These are phyloP conservation scores for Cataglyphis albicans DNA, from an alignment of 2,888 invertebrate species.

Conservation along the genomic window DNA sequence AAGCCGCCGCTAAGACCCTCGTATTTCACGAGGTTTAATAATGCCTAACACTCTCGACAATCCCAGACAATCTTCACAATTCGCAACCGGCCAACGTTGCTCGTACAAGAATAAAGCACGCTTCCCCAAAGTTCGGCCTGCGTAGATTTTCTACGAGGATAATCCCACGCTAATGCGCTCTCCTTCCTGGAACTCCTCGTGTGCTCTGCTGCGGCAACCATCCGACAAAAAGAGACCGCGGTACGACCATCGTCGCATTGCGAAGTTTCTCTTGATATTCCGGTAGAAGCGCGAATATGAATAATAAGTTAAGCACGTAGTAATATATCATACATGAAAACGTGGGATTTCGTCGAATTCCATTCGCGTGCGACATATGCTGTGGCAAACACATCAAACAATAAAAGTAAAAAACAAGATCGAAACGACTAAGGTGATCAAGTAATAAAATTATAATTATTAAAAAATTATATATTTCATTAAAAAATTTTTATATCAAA, in stretches of 20 bases:
- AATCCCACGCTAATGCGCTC: constrained; percentile 32
- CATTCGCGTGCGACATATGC: not conserved
- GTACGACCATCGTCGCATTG: not conserved
- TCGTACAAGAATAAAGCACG: not conserved
- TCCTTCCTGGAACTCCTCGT: constrained; percentile 27
- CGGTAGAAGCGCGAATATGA: constrained; percentile 24
- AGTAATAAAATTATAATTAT: constrained; percentile 21
- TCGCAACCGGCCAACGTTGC: constrained; percentile 26
- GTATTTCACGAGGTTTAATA: constrained; percentile 54
- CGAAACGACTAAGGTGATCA: not conserved
- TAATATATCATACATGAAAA: constrained; percentile 30
- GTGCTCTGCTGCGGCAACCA: not conserved
- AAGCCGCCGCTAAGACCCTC: constrained; percentile 53
- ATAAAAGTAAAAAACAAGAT: not conserved
- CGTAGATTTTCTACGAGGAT: constrained; percentile 23
- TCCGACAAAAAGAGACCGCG: not conserved
- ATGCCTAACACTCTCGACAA: constrained; percentile 35
- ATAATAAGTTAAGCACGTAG: constrained; percentile 17
- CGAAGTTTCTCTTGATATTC: not conserved
- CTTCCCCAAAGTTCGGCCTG: constrained; percentile 18
- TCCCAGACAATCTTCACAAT: constrained; percentile 36
- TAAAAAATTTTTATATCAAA: not conserved
- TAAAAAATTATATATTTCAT: not conserved
- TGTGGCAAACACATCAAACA: not conserved
- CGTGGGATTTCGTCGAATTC: constrained; percentile 14